Evolutionary conservation across 2,888 invertebrate species (phyloP).

Genomic region (Chironomus tentans): DNA sequence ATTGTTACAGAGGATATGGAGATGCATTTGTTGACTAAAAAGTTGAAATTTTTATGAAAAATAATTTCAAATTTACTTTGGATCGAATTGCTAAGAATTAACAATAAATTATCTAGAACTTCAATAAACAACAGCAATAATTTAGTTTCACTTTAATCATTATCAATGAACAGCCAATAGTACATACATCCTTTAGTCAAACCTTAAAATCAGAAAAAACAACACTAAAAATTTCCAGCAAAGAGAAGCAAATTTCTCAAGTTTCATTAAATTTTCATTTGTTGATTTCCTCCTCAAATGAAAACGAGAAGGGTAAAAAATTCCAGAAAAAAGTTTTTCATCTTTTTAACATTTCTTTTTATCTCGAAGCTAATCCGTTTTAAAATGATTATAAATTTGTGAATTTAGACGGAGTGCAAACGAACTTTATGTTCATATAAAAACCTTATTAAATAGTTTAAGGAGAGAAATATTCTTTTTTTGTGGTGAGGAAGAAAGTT

Average conservation of each 20-base stretch:
- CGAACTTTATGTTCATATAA: background rate
- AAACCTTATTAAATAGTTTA: conserved; percentile 3
- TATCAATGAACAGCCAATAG: too few relatives aligned
- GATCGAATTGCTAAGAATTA: too few relatives aligned
- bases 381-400: conserved; percentile 25
- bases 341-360: background rate
- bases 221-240: background rate
- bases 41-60: too few relatives aligned
- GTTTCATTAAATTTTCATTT: background rate
- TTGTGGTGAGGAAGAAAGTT: background rate
- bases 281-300: background rate
- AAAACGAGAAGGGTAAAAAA: background rate
- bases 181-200: too few relatives aligned
- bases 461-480: background rate
- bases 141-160: too few relatives aligned
- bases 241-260: too few relatives aligned
- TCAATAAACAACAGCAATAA: too few relatives aligned
- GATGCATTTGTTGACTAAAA: background rate
- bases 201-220: too few relatives aligned
- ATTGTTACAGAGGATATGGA: too few relatives aligned
- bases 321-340: background rate
- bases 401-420: conserved; percentile 21
- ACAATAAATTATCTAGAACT: too few relatives aligned
- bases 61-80: too few relatives aligned
- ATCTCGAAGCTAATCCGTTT: conserved; percentile 16